Evolutionary conservation across 2,113 vertebrate genomes (phyloP), one percentile per base, ranked within the genome.

Genomic region (Anoura caudifer): DNA sequence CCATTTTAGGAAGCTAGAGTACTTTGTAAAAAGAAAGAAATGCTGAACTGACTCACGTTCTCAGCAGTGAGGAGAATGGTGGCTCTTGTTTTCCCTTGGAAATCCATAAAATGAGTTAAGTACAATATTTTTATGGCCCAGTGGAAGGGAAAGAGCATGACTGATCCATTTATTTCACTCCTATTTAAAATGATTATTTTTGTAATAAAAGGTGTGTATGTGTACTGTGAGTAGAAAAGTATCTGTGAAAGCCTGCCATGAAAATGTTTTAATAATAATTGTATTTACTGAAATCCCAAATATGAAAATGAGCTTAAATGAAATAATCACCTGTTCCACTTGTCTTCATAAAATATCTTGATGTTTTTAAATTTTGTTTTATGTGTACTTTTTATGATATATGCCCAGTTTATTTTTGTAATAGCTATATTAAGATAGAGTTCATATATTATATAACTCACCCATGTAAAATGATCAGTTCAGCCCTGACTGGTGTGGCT

Each of bases 101-200:
- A 93, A 80, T 47, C 43, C n/a, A 43, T 61, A 47, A 69, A 90
- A 90, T 87, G 54, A 95, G 67, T 87, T 47, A 93, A 92, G 11
- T 94, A 41, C 26, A 82, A 20, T 92, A 63, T 92, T 94, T 59
- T 75, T 65, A 26, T 90, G 70, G 93, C 17, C 43, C 77, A 77
- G 43, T 82, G 2, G 47, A 89, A 77, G 79, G 47, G 70, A 94
- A 88, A 47, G 36, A 65, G 26, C 28, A 67, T 50, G 45, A 31
- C 11, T 72, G 45, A 89, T 61, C 36, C 45, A 63, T 52, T 73
- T 73, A 67, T 83, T 77, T 70, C 69, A 88, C 14, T 43, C 61
- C 33, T 82, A 13, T 41, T 80, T 72, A 52, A 77, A 93, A 41
- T 33, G 43, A 81, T 90, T 73, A 38, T 69, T 92, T 95, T 85